phyloP scores from a whole-genome alignment of 2,113 vertebrate genomes.

The Laticauda laticaudata region DNA sequence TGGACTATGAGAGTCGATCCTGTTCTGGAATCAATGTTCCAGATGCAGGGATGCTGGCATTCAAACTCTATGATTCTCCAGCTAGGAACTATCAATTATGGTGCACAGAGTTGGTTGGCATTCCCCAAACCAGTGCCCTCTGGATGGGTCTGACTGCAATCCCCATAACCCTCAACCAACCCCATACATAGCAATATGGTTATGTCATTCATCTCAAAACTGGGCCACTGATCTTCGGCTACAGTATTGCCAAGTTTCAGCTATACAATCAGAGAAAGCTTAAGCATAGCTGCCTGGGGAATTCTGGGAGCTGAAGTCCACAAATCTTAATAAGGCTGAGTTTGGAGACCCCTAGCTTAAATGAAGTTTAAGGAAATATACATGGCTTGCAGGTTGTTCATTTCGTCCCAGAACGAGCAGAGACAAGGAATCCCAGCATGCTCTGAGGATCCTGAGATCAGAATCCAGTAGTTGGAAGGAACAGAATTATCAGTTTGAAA shows the following conservation, averaged over 20 bases:
- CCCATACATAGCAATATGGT: not conserved
- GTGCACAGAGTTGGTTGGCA: not conserved
- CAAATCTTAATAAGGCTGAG: too few relatives aligned
- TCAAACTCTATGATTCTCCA: not conserved
- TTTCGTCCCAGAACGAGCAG: not conserved
- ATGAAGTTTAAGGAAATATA: not conserved
- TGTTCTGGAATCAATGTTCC: not conserved
- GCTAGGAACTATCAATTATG: not conserved
- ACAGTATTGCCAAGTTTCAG: not conserved
- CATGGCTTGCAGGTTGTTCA: not conserved
- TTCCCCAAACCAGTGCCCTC: not conserved
- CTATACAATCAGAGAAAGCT: not conserved
- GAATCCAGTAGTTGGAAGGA: not conserved
- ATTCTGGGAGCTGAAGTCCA: too few relatives aligned
- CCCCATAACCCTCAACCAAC: not conserved
- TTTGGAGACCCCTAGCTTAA: not conserved
- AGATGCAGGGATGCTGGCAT: not conserved
- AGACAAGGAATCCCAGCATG: not conserved
- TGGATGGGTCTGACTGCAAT: not conserved
- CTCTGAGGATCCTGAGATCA: not conserved
- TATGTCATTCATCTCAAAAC: not conserved
- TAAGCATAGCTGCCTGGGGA: too few relatives aligned
- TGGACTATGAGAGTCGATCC: not conserved
- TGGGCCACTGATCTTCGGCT: not conserved
- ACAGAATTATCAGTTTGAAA: not conserved